Evolutionary conservation across 2,113 vertebrate species (phyloP).

Genomic region (Struthidea cinerea): DNA sequence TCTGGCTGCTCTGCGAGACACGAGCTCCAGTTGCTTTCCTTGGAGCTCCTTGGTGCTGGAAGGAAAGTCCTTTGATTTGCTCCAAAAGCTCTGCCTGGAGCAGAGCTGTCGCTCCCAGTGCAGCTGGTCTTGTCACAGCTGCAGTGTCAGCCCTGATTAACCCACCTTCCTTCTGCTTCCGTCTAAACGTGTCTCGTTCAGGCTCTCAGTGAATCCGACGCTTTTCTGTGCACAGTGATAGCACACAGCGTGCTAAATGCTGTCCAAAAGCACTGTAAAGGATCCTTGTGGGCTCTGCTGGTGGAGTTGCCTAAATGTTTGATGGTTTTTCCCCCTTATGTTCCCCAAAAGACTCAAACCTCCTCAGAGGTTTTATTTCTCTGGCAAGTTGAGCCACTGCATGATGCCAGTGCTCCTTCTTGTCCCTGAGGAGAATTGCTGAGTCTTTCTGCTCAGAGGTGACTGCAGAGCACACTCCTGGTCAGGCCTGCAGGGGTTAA

Average conservation of each 20-base stretch:
- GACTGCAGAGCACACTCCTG: background rate
- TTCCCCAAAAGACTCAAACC: background rate
- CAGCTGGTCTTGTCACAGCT: background rate
- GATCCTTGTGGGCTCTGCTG: background rate
- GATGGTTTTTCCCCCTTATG: background rate
- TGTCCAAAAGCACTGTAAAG: background rate
- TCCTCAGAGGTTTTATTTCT: background rate
- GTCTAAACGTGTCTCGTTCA: background rate
- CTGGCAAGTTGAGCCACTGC: background rate
- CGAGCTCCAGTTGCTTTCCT: background rate
- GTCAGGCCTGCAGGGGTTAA: slow-evolving; percentile 5
- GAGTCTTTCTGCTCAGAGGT: background rate
- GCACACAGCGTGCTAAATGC: background rate
- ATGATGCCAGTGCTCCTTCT: background rate
- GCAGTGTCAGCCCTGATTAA: background rate
- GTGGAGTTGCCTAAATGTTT: background rate
- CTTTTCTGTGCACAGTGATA: background rate
- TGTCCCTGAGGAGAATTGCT: background rate
- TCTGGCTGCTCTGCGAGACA: background rate
- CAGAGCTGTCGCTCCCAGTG: background rate
- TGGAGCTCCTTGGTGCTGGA: background rate
- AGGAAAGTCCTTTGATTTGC: background rate
- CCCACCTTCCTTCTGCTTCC: background rate
- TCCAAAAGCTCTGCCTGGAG: background rate
- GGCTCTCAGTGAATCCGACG: background rate